Percentiles rank a stretch among this genome's conserved stretches.
phyloP scores from a whole-genome alignment of 2,113 vertebrate species.

The Sander vitreus region DNA sequence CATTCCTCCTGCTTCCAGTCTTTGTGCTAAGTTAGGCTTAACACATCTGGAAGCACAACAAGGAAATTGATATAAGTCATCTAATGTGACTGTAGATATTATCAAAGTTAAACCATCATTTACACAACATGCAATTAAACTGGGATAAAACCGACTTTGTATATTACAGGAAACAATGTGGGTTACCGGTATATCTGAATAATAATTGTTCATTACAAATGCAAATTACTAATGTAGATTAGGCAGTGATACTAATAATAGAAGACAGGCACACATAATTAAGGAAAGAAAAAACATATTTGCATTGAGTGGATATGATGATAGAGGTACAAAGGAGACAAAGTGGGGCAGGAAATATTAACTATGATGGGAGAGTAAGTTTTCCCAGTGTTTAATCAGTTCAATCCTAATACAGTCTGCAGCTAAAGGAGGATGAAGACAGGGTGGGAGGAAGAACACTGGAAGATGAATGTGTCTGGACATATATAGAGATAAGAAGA shows the following conservation, averaged over 20 bases:
- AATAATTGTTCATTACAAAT: conserved; percentile 25
- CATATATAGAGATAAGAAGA: not conserved
- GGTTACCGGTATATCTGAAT: conserved; percentile 3
- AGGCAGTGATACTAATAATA: conserved; percentile 30
- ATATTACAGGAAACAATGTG: not conserved
- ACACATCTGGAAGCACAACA: not conserved
- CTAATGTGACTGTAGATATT: not conserved
- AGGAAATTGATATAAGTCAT: not conserved
- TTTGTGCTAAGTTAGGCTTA: not conserved
- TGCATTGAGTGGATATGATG: not conserved
- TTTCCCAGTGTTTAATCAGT: conserved; percentile 23
- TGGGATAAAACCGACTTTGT: not conserved
- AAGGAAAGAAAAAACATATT: not conserved
- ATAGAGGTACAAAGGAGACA: not conserved
- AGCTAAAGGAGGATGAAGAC: not conserved
- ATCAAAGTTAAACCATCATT: conserved; percentile 5
- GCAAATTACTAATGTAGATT: conserved; percentile 17
- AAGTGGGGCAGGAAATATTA: conserved; percentile 20
- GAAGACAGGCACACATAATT: not conserved
- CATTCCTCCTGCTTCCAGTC: not conserved
- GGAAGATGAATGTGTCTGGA: conserved; percentile 23
- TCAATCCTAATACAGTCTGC: conserved; percentile 16
- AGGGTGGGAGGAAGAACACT: not conserved
- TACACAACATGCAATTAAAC: conserved; percentile 8
- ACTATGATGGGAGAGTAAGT: conserved; percentile 11